Conservation (phyloP, 2,797 vertebrate species). For the Myotis vivesi region DNA sequence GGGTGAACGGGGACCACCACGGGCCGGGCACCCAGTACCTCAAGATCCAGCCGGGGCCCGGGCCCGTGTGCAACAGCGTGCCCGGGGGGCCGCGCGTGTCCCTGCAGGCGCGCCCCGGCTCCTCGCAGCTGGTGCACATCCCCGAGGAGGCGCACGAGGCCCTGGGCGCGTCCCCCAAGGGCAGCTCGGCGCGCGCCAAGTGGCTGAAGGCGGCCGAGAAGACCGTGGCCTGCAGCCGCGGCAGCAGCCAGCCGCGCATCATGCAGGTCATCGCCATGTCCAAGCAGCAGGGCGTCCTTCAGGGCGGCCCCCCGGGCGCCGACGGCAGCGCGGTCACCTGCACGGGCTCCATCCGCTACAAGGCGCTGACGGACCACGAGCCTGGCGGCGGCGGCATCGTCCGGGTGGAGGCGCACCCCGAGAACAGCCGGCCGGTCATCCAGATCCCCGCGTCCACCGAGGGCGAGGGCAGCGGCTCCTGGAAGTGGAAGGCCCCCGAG, state of each 20-base stretch:
- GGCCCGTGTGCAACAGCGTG: constrained; percentile 92
- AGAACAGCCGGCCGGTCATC: constrained; percentile 92
- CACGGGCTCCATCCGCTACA: constrained; percentile 91
- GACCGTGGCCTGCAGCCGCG: constrained; percentile 88
- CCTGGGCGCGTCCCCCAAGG: constrained; percentile 87
- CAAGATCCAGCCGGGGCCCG: constrained; percentile 87
- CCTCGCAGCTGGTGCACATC: constrained; percentile 97
- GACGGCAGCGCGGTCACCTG: constrained; percentile 92
- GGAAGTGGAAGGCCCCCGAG: constrained; percentile 97
- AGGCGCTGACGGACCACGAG: constrained; percentile 91
- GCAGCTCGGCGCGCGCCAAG: constrained; percentile 89
- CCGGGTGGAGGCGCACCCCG: constrained; percentile 95
- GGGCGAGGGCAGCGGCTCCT: constrained; percentile 93
- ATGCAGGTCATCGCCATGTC: constrained; percentile 99
- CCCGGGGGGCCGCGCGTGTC: constrained; percentile 92
- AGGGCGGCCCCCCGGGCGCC: constrained; percentile 93
- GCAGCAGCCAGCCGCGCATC: constrained; percentile 92
- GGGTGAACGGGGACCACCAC: constrained; percentile 91
- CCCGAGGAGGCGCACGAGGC: constrained; percentile 96
- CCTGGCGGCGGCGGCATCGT: constrained; percentile 89
- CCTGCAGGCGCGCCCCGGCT: constrained; percentile 95
- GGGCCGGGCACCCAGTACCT: constrained; percentile 85
- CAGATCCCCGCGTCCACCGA: constrained; percentile 89
- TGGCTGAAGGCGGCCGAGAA: constrained; percentile 96
- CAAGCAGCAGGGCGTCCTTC: constrained; percentile 97